phyloP scores from a whole-genome alignment of 1,140 invertebrate genomes.

The Chymomyza costata region DNA sequence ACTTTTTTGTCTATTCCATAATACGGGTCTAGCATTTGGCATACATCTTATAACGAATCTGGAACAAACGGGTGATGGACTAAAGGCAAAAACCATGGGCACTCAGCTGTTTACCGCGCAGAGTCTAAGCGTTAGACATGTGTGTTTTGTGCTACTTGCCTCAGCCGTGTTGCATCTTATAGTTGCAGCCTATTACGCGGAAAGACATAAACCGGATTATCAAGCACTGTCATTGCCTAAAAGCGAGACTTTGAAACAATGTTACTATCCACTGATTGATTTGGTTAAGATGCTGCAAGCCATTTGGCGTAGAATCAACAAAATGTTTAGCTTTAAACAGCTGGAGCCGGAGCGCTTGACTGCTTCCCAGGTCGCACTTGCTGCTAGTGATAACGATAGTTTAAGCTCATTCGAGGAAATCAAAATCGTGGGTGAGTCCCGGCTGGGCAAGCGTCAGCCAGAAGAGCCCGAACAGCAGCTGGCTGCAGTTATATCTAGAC shows the following conservation, averaged over 20 bases:
- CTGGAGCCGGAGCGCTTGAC: too few relatives aligned
- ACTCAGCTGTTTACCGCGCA: constrained; percentile 81
- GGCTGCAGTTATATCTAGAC: too few relatives aligned
- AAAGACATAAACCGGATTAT: background rate
- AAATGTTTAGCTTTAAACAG: too few relatives aligned
- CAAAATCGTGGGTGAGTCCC: too few relatives aligned
- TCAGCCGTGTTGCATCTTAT: constrained; percentile 29
- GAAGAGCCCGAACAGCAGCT: too few relatives aligned
- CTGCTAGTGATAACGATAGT: too few relatives aligned
- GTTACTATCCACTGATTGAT: constrained; percentile 12
- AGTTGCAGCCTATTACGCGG: background rate
- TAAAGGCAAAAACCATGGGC: constrained; percentile 79
- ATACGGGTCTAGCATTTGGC: constrained; percentile 85
- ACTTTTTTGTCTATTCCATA: constrained; percentile 74
- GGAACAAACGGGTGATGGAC: constrained; percentile 80
- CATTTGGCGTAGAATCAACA: too few relatives aligned
- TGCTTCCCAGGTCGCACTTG: too few relatives aligned
- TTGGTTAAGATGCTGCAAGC: background rate
- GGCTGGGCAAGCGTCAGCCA: too few relatives aligned
- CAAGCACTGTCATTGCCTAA: background rate
- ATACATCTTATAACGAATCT: constrained; percentile 81
- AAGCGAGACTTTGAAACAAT: background rate
- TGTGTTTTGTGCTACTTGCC: constrained; percentile 81
- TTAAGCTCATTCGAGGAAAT: too few relatives aligned
- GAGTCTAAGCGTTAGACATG: constrained; percentile 78